Base-by-base conservation (phyloP, 2,888 invertebrate species). In the Polylopha cassiicola region DNA sequence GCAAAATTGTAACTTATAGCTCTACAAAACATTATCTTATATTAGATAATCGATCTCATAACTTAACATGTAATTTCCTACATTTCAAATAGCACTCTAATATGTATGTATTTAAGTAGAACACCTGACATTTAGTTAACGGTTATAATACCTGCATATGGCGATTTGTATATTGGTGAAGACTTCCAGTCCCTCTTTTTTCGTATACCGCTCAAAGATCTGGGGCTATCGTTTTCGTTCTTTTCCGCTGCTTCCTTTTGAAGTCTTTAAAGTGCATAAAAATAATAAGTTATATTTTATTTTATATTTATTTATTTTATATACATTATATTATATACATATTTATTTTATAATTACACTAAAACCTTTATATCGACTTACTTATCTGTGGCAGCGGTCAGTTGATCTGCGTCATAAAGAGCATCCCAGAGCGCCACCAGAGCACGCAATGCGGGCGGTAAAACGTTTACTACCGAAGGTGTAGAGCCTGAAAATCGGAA, bases 341-440 rank as follows among this genome's bases (percentile, higher is more conserved):
- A n/a, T n/a, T n/a, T n/a, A n/a, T n/a, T n/a, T n/a, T n/a, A n/a
- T n/a, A n/a, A n/a, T n/a, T n/a, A n/a, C n/a, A n/a, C n/a, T n/a
- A n/a, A n/a, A n/a, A n/a, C n/a, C n/a, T n/a, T n/a, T n/a, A n/a
- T n/a, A n/a, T n/a, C n/a, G n/a, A n/a, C n/a, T n/a, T 51, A 84
- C 84, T 74, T 80, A 37, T 80, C 81, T 7, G 79, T 78, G 2
- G 79, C 76, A 0, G 64, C 58, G 2, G 63, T 59, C 0, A 84
- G 65, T 48, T 80, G 74, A 10, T 80, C 75, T 0, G 80, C 69
- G 7, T 81, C 82, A 27, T 90, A 90, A 10, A 98, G 85, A 37
- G 95, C 93, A 61, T 97, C 96, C 98, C 98, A 98, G 16, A 97
- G 81, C 38, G 91, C 91, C 0, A 97, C 95, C 4, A 98, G 80